These are phyloP conservation scores for Apamea sordens DNA, from an alignment of 2,888 invertebrate genomes.

Conservation along the genomic window DNA sequence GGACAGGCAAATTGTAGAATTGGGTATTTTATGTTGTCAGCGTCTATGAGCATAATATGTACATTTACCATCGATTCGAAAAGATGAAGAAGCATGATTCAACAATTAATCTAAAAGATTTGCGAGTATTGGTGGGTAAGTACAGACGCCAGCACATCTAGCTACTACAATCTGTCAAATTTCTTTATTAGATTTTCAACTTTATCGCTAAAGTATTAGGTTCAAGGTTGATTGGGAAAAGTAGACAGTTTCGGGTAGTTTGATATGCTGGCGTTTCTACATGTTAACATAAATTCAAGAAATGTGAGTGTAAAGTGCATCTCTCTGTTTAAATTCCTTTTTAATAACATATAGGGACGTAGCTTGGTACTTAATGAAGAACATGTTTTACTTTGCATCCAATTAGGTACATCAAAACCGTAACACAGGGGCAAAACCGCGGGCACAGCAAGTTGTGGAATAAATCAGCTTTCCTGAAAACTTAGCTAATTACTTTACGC, in stretches of 20 bases:
- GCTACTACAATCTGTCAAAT: no score
- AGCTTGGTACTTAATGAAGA: neutral
- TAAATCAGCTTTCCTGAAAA: slow-evolving; percentile 34
- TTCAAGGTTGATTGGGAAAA: no score
- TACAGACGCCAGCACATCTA: neutral
- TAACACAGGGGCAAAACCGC: neutral
- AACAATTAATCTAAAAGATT: neutral
- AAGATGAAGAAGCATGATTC: neutral
- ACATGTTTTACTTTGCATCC: neutral
- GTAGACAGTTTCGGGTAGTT: no score
- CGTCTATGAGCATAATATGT: neutral
- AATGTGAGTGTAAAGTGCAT: neutral
- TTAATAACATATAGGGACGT: neutral
- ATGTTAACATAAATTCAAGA: neutral
- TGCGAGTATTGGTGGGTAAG: neutral
- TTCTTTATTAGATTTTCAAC: no score
- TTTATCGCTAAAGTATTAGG: no score
- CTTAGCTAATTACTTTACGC: slow-evolving; percentile 31
- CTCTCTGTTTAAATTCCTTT: neutral
- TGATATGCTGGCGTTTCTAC: no score
- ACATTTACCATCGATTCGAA: neutral
- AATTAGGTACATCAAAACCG: neutral
- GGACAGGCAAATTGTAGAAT: neutral
- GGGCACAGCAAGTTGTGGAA: neutral
- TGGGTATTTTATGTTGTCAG: neutral